phyloP scores from a whole-genome alignment of 2,113 vertebrate genomes.

The Anthoscopus minutus region DNA sequence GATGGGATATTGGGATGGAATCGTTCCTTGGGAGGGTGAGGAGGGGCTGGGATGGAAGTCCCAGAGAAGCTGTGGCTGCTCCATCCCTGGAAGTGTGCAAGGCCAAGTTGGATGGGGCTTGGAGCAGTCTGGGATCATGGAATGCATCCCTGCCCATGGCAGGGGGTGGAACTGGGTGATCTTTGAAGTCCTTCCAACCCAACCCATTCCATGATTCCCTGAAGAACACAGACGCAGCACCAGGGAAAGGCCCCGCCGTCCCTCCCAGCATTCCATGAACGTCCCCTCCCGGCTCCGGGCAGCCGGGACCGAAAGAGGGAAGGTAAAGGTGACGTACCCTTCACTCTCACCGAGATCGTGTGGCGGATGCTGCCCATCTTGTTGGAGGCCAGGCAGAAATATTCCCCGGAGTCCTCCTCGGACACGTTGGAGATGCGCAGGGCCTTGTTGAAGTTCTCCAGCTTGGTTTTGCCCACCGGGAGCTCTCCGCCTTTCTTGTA shows the following conservation, averaged over 20 bases:
- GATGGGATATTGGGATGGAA: neutral
- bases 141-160: neutral
- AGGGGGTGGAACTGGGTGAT: neutral
- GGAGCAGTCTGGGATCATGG: neutral
- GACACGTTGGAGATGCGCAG: slow-evolving; percentile 86
- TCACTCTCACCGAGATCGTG: slow-evolving; percentile 91
- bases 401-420: slow-evolving; percentile 91
- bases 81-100: neutral
- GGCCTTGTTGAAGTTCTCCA: slow-evolving; percentile 91
- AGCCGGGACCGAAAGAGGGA: neutral
- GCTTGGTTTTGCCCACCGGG: slow-evolving; percentile 79
- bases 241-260: neutral
- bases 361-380: slow-evolving; percentile 91
- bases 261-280: neutral
- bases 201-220: neutral
- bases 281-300: neutral
- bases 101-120: fast-evolving
- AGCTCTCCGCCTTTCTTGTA: slow-evolving; percentile 94
- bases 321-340: slow-evolving; percentile 82
- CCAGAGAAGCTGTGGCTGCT: neutral
- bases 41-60: neutral
- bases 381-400: slow-evolving; percentile 93
- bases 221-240: fast-evolving
- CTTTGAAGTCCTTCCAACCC: neutral
- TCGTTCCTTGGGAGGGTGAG: neutral